phyloP scores from a whole-genome alignment of 2,888 invertebrate species.

The Opisthograptis luteolata region DNA sequence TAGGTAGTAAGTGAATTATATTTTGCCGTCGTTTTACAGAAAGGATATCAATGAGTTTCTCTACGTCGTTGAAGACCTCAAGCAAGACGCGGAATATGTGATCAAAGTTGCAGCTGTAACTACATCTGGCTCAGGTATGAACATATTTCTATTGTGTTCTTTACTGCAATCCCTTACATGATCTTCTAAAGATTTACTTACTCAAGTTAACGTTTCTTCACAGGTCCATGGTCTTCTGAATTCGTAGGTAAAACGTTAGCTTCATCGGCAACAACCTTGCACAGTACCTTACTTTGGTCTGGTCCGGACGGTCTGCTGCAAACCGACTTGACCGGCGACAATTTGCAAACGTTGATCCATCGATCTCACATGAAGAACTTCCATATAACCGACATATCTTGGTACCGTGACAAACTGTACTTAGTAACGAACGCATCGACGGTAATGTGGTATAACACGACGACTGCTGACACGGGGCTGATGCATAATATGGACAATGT shows the following conservation, averaged over 20 bases:
- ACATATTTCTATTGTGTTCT: background rate
- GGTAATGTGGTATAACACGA: conserved; percentile 89
- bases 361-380: conserved; percentile 84
- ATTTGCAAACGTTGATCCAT: conserved; percentile 88
- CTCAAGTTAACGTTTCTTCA: conserved; percentile 15
- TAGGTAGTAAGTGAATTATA: too few relatives aligned
- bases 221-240: conserved; percentile 91
- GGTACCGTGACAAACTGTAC: conserved; percentile 90
- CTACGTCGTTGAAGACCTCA: conserved; percentile 87
- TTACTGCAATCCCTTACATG: too few relatives aligned
- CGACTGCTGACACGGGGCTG: conserved; percentile 81
- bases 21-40: conserved; percentile 49
- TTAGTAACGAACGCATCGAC: conserved; percentile 90
- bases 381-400: conserved; percentile 89
- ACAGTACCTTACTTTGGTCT: conserved; percentile 89
- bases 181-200: background rate
- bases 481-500: conserved; percentile 88
- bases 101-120: conserved; percentile 93
- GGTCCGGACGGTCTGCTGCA: conserved; percentile 89
- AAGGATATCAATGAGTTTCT: conserved; percentile 84
- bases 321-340: conserved; percentile 92
- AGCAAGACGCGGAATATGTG: conserved; percentile 89
- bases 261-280: conserved; percentile 79
- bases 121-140: conserved; percentile 85
- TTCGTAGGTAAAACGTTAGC: conserved; percentile 89